Evolutionary conservation across 2,113 vertebrate genomes (phyloP).

Genomic region (Neodon shergylaensis): DNA sequence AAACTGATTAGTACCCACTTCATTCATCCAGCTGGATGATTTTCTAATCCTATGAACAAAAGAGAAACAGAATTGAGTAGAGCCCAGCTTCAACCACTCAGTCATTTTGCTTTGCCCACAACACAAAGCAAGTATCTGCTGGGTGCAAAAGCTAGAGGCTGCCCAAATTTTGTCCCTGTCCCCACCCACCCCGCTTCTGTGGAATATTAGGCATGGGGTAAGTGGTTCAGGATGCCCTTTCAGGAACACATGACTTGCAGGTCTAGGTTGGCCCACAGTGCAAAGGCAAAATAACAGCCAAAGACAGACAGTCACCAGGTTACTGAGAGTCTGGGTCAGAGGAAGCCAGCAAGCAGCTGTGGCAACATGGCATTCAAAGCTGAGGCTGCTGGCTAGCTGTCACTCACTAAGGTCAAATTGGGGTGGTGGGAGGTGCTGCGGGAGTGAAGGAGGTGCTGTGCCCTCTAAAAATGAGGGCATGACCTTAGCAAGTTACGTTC

Average conservation of each 20-base stretch:
- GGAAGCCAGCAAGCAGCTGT: slow-evolving; percentile 19
- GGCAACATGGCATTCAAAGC: background rate
- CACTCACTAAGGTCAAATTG: background rate
- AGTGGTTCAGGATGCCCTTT: background rate
- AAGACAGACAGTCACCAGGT: background rate
- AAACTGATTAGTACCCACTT: background rate
- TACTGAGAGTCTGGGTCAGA: background rate
- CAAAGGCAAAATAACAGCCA: background rate
- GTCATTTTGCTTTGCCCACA: background rate
- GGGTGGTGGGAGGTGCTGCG: background rate
- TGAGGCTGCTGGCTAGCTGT: background rate
- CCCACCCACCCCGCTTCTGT: background rate
- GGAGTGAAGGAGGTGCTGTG: too few species aligned
- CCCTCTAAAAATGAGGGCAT: background rate
- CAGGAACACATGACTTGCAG: background rate
- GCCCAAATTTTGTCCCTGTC: background rate
- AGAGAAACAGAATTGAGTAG: background rate
- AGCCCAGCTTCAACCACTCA: background rate
- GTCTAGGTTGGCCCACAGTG: background rate
- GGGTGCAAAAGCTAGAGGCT: background rate
- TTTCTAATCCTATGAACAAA: slow-evolving; percentile 50
- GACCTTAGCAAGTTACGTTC: slow-evolving; percentile 27
- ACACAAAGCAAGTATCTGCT: background rate
- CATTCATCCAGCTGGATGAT: background rate
- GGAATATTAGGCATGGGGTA: background rate